phyloP scores from a whole-genome alignment of 2,797 vertebrate genomes.

The Parambassis ranga region DNA sequence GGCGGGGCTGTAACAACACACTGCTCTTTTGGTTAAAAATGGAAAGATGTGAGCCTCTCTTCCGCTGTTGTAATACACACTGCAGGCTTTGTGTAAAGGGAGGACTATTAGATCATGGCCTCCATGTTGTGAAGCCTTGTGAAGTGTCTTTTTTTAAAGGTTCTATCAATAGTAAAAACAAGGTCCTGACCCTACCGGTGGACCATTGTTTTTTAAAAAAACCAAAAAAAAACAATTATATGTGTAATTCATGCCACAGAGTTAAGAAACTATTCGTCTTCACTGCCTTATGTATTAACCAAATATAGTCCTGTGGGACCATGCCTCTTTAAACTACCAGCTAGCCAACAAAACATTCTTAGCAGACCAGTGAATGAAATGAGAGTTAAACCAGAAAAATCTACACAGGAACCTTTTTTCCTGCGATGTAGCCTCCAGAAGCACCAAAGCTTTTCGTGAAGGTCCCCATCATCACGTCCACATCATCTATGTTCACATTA shows the following conservation, averaged over 20 bases:
- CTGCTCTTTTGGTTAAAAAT: background rate
- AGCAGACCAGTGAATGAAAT: too few species aligned
- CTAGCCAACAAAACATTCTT: too few species aligned
- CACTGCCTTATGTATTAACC: too few species aligned
- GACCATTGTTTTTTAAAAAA: too few species aligned
- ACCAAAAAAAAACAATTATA: too few species aligned
- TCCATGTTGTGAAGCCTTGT: background rate
- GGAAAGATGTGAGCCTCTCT: background rate
- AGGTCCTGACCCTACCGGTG: too few species aligned
- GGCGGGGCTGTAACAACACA: background rate
- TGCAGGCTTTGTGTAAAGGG: background rate
- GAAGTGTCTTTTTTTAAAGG: too few species aligned
- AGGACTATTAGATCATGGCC: background rate
- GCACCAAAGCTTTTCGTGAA: slow-evolving; percentile 98
- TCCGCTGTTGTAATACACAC: background rate
- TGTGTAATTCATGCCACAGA: too few species aligned
- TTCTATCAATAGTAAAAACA: too few species aligned
- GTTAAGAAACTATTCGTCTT: too few species aligned
- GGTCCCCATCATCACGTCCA: slow-evolving; percentile 96
- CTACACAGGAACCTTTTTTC: slow-evolving; percentile 85
- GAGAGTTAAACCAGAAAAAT: background rate
- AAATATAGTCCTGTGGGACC: too few species aligned
- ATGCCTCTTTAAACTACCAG: too few species aligned
- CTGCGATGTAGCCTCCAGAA: slow-evolving; percentile 94
- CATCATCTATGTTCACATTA: slow-evolving; percentile 82